phyloP scores from a whole-genome alignment of 2,797 vertebrate genomes.

The Tauraco hartlaubi region DNA sequence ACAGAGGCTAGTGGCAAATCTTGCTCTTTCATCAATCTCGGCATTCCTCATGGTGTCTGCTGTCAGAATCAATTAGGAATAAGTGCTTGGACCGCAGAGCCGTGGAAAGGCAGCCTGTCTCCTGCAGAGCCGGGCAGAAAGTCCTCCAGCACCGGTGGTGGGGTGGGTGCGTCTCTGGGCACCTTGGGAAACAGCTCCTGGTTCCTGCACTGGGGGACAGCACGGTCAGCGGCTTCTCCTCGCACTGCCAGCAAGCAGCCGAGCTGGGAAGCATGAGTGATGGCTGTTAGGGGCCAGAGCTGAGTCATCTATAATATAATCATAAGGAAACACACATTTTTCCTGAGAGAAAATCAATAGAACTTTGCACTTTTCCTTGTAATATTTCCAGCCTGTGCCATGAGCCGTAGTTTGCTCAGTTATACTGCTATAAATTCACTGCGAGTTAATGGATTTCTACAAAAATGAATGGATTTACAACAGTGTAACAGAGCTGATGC shows the following conservation, averaged over 20 bases:
- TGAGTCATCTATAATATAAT: constrained; percentile 51
- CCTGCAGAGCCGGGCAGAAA: not conserved
- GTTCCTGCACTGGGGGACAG: not conserved
- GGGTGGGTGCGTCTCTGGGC: not conserved
- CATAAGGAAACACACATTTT: constrained; percentile 57
- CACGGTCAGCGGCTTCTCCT: not conserved
- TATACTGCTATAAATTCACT: constrained; percentile 30
- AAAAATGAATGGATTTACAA: constrained; percentile 36
- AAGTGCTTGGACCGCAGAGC: not conserved
- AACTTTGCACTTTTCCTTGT: constrained; percentile 70
- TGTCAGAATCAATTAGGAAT: constrained; percentile 51
- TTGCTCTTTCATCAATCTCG: constrained; percentile 56
- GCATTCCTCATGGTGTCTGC: not conserved
- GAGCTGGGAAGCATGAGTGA: not conserved
- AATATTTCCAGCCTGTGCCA: constrained; percentile 44
- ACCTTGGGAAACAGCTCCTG: not conserved
- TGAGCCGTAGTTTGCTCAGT: constrained; percentile 32
- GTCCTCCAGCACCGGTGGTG: not conserved
- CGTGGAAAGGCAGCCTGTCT: not conserved
- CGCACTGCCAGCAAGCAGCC: accelerated
- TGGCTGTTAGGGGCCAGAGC: constrained; percentile 11
- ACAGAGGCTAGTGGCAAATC: constrained; percentile 55
- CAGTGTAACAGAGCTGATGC: not conserved
- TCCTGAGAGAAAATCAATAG: constrained; percentile 68
- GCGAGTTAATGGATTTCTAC: constrained; percentile 39